A percentile compares a stretch with the other conserved stretches of the same genome.
Conservation (phyloP, 1,140 invertebrate genomes). For the Archivesica marissinica region DNA sequence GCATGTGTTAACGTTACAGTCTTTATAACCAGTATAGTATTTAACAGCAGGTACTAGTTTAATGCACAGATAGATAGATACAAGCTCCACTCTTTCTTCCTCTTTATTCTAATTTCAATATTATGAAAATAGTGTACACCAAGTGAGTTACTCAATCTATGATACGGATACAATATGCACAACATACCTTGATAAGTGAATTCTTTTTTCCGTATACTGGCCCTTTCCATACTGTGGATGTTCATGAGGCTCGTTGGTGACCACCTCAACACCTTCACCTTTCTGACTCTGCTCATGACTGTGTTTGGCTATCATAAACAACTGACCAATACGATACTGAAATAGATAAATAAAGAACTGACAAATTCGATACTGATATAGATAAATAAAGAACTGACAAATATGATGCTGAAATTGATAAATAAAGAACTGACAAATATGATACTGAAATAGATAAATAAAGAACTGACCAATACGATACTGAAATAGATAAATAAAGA, state of each 20-base stretch:
- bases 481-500: no score
- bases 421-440: no score
- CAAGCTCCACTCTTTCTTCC: background rate
- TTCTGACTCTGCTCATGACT: conserved; percentile 95
- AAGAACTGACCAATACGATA: no score
- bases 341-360: conserved; percentile 48
- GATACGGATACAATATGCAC: background rate
- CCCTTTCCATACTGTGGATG: conserved; percentile 92
- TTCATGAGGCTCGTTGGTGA: conserved; percentile 92
- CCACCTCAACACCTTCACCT: conserved; percentile 96
- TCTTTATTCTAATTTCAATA: no score
- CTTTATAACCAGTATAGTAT: no score
- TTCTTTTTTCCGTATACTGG: conserved; percentile 95
- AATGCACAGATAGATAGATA: background rate
- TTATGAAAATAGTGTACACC: no score
- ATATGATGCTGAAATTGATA: no score
- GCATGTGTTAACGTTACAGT: no score
- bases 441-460: no score
- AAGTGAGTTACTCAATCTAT: background rate
- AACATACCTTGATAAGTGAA: conserved; percentile 93
- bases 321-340: conserved; percentile 95
- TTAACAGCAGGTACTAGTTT: background rate
- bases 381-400: no score
- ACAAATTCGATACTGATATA: no score
- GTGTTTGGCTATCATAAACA: conserved; percentile 97